Percentiles rank a stretch among this genome's conserved stretches.
Conservation (phyloP, 2,797 vertebrate genomes). For the Sebastes alutus region DNA sequence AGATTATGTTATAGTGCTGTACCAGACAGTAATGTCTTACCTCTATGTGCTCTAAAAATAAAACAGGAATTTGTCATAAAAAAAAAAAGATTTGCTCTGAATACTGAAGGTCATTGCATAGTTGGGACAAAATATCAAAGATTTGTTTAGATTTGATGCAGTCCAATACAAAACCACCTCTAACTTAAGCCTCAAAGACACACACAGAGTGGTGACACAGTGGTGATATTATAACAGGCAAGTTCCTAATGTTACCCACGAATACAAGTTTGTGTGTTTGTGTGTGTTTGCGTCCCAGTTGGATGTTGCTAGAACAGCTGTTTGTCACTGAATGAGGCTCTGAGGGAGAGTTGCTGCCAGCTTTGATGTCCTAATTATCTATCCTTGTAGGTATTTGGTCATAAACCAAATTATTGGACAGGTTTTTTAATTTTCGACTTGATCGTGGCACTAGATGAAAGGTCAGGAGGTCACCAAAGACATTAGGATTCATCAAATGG, state of each 20-base stretch:
- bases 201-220: neutral
- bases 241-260: slow-evolving; percentile 16
- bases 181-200: neutral
- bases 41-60: slow-evolving; percentile 39
- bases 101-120: neutral
- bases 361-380: slow-evolving; percentile 74
- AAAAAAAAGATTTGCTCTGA: neutral
- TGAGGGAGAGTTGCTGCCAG: slow-evolving; percentile 56
- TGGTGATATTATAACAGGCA: neutral
- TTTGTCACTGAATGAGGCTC: slow-evolving; percentile 62
- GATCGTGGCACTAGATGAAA: neutral
- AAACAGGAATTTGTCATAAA: slow-evolving; percentile 16
- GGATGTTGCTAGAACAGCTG: slow-evolving; percentile 67
- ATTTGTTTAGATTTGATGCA: neutral
- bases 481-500: neutral
- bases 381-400: slow-evolving; percentile 28
- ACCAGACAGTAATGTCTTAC: slow-evolving; percentile 32
- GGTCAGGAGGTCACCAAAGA: neutral
- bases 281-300: slow-evolving; percentile 48
- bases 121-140: neutral
- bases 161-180: neutral
- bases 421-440: neutral
- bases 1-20: slow-evolving; percentile 47
- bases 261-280: slow-evolving; percentile 16
- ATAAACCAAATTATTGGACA: too few species aligned